Evolutionary conservation across 2,113 vertebrate species (phyloP).

Genomic region (human): DNA sequence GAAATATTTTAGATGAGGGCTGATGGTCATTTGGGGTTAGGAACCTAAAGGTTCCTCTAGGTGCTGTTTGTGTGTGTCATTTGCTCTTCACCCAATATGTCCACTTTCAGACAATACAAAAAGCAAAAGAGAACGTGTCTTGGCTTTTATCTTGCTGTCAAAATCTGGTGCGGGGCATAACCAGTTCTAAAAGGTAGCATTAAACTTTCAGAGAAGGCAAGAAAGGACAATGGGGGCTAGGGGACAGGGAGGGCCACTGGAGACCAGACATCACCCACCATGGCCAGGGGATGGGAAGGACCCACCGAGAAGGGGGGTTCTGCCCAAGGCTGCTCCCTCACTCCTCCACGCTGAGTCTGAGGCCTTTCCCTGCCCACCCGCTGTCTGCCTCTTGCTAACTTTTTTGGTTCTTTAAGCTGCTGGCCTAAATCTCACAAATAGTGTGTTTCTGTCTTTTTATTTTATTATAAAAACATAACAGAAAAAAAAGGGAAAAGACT

Average conservation of each 20-base stretch:
- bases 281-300: accelerated
- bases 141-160: not conserved
- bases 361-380: too few species aligned
- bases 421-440: not conserved
- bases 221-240: not conserved
- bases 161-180: not conserved
- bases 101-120: not conserved
- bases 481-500: not conserved
- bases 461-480: not conserved
- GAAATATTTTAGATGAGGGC: not conserved
- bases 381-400: not conserved
- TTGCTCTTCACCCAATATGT: not conserved
- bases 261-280: accelerated
- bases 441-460: not conserved
- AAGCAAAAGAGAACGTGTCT: not conserved
- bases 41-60: not conserved
- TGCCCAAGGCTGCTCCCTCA: not conserved
- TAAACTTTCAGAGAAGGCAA: not conserved
- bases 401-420: not conserved
- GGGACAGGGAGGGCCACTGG: accelerated
- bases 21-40: not conserved
- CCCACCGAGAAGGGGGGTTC: accelerated
- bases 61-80: accelerated
- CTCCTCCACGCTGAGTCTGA: accelerated
- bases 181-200: not conserved